Base-by-base conservation (phyloP, 2,888 invertebrate species). In the Sesamia inferens region DNA sequence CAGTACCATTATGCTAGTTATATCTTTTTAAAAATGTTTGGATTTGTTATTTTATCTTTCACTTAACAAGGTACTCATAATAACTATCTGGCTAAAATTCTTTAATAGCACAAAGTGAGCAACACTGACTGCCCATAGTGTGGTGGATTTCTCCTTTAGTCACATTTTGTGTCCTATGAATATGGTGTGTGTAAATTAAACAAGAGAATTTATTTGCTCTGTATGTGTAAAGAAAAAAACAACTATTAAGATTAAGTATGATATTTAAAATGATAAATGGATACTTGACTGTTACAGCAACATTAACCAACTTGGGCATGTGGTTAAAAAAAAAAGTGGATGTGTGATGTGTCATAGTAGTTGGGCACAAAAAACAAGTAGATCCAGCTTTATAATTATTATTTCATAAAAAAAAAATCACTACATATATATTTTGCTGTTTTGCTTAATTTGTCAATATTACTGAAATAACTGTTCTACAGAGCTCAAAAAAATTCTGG, bases 231-330 rank as follows among this genome's bases (percentile, higher is more conserved):
- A 31, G n/a, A 55, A 57, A 63, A 51, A 19, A 19, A 42, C 10
- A 70, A 31, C 19, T 44, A 55, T 55, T 55, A 54, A 44, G 13
- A 67, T 70, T 65, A 68, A 39, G 13, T 22, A 22, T 39, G 47
- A 22, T 63, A 68, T 48, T 47, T 48, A 68, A 64, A 24, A 31
- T n/a, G 8, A 67, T 67, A n/a, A 55, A 44, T 44, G 31, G 44
- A 24, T 69, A 66, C 68, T 55, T 13, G 31, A 44, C 55, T 2
- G 14, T 66, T 42, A 24, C 19, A 24, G n/a, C 51, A 16, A 4
- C 31, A 44, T 31, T 44, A 68, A 22, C 10, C n/a, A 16, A 44
- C n/a, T 11, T 31, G 24, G 8, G 0, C 7, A n/a, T 16, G n/a
- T 39, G n/a, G 0, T 8, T 22, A 8, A 16, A 47, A 68, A 48